Base-by-base conservation (phyloP, 2,113 vertebrate genomes). In the Podarcis muralis region DNA sequence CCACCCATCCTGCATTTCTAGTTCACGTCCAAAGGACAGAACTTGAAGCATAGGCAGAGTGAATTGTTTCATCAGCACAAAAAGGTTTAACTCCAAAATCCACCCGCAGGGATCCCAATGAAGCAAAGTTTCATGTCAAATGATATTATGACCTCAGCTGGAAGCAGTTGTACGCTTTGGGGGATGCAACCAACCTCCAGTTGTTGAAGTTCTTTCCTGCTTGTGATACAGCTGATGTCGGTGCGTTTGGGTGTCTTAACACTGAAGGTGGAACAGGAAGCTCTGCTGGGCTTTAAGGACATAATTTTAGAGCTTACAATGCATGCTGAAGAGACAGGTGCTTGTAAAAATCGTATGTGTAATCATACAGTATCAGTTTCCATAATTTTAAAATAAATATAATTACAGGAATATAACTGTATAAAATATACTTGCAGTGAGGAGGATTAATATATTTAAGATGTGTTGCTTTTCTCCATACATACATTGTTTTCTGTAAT, bases 121-220 rank as follows among this genome's bases (percentile, higher is more conserved):
- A 81, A 65, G 53, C 80, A 81, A 65, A 65, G 32, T 11, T 78
- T 78, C 76, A 48, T 27, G 40, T 12, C 76, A 40, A 53, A 62
- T 18, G 59, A 62, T 62, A 15, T 62, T 62, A 4, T 62, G 59
- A 48, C 48, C 48, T 27, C 66, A 23, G 20, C 27, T 69, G 66
- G 22, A 25, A 69, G 25, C 12, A 72, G 32, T 15, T 15, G 32
- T n/a, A 74, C 13, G 13, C 59, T 62, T 57, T 30, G 25, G 83
- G 90, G 93, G 89, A 35, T 23, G 35, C 66, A 32, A 94, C 95
- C 92, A 66, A 97, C 97, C 95, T 95, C 95, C 89, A 95, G 83
- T 75, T 84, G 94, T 91, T 90, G 27, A 93, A 85, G 82, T n/a
- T 94, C 91, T 89, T 95, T 57, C 93, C 92, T 92, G 66, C 68